Base-by-base conservation (phyloP, 2,797 vertebrate species). In the Sorex maritimensis region DNA sequence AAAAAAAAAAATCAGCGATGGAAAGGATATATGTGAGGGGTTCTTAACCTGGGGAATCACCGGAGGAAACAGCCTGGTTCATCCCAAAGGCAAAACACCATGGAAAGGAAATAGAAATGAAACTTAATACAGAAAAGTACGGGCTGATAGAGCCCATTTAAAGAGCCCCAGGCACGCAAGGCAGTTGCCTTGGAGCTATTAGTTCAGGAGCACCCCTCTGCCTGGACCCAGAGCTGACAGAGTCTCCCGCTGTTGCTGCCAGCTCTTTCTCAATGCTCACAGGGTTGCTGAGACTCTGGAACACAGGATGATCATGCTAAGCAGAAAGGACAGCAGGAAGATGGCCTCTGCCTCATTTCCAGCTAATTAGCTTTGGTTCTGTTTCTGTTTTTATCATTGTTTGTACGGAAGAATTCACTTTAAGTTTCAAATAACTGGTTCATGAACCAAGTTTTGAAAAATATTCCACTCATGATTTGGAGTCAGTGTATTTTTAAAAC, bases 341-440 rank as follows among this genome's bases (percentile, higher is more conserved):
- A 92, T 1, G 6, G 61, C 58, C 81, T 85, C 38, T 69, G 61
- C 41, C 61, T 93, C 81, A 81, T 79, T 80, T 81, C 75, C 78
- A 95, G 82, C 24, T 88, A 67, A 94, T 91, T 52, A 83, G 46
- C n/a, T 93, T 94, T 89, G 81, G 19, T 92, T 94, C 49, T 84
- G n/a, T 87, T 88, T 74, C 72, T 86, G 63, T 90, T 93, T 89
- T 1, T 77, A 79, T 81, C 63, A 84, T 49, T 90, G 82, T 73
- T 86, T 94, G 86, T 74, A 55, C 41, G 65, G 86, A 89, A 92
- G 90, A 69, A 19, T 84, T 94, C 86, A 67, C 28, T 88, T 55
- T 58, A 83, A 88, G 23, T 86, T 90, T 58, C 52, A 95, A 94
- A 75, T 55, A 72, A 75, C 68, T 28, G 89, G 61, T 44, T 74